A percentile compares a stretch with the other conserved stretches of the same genome.
Evolutionary conservation across 2,113 vertebrate genomes (phyloP).

Genomic region (Antechinus flavipes): DNA sequence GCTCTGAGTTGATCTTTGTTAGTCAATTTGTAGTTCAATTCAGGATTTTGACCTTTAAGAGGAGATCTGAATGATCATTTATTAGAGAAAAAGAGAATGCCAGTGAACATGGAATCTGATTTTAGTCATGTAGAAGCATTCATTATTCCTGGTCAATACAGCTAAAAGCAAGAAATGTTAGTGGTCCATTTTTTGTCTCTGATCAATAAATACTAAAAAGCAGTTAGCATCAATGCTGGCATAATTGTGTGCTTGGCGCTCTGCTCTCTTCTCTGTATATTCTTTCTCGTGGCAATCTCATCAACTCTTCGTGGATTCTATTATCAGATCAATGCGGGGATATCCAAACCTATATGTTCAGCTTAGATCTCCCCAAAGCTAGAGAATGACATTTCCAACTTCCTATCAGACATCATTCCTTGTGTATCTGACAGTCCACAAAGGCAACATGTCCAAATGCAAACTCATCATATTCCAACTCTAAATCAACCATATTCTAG

Average conservation of each 20-base stretch:
- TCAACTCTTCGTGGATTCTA: neutral
- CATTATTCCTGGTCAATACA: neutral
- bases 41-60: neutral
- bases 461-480: neutral
- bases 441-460: neutral
- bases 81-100: neutral
- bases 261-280: neutral
- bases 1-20: neutral
- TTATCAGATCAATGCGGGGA: neutral
- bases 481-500: neutral
- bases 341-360: neutral
- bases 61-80: neutral
- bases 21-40: neutral
- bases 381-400: neutral
- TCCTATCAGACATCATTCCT: neutral
- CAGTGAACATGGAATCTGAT: neutral
- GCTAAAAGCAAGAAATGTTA: neutral
- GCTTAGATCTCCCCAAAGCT: neutral
- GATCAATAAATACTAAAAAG: neutral
- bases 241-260: neutral
- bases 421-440: neutral
- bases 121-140: neutral
- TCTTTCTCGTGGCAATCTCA: neutral
- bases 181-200: neutral
- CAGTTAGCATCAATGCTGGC: neutral